These are phyloP conservation scores for Microdon myrmicae DNA, from an alignment of 2,888 invertebrate species.

Conservation along the genomic window DNA sequence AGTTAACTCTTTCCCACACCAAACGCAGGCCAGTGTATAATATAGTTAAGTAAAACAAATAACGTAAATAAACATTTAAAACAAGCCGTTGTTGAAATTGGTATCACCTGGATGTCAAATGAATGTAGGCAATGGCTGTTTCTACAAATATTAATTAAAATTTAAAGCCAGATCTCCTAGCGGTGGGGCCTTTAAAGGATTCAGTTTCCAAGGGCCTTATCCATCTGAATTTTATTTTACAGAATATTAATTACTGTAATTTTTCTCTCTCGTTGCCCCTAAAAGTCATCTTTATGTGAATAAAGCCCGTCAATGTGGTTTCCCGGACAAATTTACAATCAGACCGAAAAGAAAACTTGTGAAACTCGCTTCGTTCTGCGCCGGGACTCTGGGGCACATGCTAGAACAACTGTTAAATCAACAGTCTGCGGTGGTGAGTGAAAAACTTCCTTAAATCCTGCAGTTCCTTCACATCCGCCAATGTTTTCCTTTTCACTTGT, in stretches of 20 bases:
- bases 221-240: constrained; percentile 13
- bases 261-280: constrained; percentile 3
- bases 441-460: constrained; percentile 34
- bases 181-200: too few species aligned
- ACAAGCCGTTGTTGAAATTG: too few species aligned
- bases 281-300: neutral
- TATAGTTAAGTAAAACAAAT: too few species aligned
- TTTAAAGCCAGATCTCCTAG: too few species aligned
- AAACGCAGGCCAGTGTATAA: too few species aligned
- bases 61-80: too few species aligned
- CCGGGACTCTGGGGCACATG: constrained; percentile 21
- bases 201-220: too few species aligned
- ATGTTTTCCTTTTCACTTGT: constrained; percentile 11
- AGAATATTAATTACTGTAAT: constrained; percentile 12
- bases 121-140: too few species aligned
- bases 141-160: too few species aligned
- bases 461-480: constrained; percentile 30
- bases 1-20: too few species aligned
- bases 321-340: constrained; percentile 30
- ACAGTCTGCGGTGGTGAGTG: constrained; percentile 36
- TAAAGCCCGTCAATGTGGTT: constrained; percentile 6
- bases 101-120: too few species aligned
- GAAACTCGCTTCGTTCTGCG: constrained; percentile 41
- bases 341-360: constrained; percentile 36
- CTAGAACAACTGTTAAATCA: constrained; percentile 37